Evolutionary conservation across 2,113 vertebrate genomes (phyloP), one percentile per base, ranked within the genome.

Genomic region (Menidia beryllina): DNA sequence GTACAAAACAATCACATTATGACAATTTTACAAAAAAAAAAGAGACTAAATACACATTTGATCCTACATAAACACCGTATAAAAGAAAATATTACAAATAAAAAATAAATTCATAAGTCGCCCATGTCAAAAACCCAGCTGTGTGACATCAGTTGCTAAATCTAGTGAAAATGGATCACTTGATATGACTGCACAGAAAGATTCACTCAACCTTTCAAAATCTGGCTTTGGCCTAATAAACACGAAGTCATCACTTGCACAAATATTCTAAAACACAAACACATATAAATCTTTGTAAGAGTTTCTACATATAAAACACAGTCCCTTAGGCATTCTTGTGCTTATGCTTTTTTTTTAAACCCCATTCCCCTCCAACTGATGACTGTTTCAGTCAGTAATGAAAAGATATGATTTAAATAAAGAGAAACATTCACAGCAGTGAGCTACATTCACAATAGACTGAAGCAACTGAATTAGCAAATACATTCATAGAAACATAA

Each of bases 21-120:
- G 12, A 62, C 49, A 57, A 21, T 57, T 89, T 81, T 47, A 72
- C 81, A 74, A 77, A 51, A 43, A 51, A 45, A 72, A 77, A 81
- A 36, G 2, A 24, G 27, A 34, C 71, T 54, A 49, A 60, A 73
- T 64, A 67, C 54, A 0, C 23, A 65, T 49, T 51, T 52, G 20
- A 74, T 23, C 75, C 72, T 83, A 81, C 82, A 89, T 48, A 90
- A 90, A 87, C 83, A 85, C 67, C 77, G 48, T 80, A 87, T 75
- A 89, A 85, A 89, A 87, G 49, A 86, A n/a, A 51, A 72, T 51
- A 69, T 68, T 53, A 82, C 38, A 87, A 81, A 83, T 20, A 54
- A 61, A 82, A 73, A 75, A 56, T 1, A 1, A 20, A 30, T 30
- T 49, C 52, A 72, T 52, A 58, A 77, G 27, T 50, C 49, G 34